Conservation (phyloP, 1,140 invertebrate species). For the Paralvinella palmiformis region DNA sequence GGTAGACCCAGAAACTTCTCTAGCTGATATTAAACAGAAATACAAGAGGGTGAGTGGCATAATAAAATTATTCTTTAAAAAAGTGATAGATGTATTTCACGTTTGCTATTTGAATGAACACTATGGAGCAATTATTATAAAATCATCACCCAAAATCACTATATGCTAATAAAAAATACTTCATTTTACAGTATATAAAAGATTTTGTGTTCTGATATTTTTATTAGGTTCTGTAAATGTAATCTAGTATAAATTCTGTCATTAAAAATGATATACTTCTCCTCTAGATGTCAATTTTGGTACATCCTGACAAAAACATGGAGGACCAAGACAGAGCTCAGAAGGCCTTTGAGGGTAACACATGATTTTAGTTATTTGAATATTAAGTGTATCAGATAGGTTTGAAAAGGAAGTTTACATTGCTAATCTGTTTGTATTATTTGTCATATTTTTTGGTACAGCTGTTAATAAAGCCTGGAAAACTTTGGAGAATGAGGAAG, state of each 20-base stretch:
- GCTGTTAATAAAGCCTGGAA: constrained; percentile 95
- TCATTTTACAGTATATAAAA: no score
- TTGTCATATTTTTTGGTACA: constrained; percentile 51
- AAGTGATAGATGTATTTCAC: no score
- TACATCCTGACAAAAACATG: constrained; percentile 98
- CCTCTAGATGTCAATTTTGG: constrained; percentile 82
- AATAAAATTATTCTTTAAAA: neutral
- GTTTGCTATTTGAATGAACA: neutral
- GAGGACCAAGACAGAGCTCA: constrained; percentile 92
- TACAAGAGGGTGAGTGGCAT: constrained; percentile 67
- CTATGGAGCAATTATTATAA: neutral
- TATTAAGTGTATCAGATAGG: no score
- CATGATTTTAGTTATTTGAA: no score
- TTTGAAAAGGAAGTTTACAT: no score
- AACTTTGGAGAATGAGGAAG: constrained; percentile 89
- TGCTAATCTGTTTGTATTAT: no score
- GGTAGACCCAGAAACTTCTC: constrained; percentile 78
- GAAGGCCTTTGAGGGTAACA: constrained; percentile 57
- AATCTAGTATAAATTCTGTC: no score
- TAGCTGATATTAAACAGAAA: constrained; percentile 94
- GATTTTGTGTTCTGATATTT: no score
- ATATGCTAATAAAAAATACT: no score
- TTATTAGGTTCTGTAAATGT: no score
- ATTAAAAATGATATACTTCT: neutral
- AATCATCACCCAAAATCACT: no score